phyloP scores from a whole-genome alignment of 2,113 vertebrate genomes.

The Phaethornis superciliosus region DNA sequence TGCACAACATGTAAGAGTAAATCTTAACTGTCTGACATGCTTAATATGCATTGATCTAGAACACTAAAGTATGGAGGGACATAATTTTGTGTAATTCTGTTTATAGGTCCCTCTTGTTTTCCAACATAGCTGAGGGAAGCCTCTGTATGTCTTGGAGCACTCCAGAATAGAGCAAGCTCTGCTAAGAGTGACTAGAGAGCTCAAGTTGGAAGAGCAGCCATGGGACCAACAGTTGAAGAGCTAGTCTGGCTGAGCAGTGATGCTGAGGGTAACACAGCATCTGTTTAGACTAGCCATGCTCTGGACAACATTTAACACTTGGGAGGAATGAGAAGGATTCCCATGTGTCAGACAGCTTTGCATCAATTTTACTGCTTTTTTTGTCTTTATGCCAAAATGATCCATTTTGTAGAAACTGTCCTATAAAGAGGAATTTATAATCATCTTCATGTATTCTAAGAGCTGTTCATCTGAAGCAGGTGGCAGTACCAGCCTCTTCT shows the following conservation, averaged over 20 bases:
- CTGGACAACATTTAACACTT: conserved; percentile 27
- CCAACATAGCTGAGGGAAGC: background rate
- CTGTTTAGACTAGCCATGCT: conserved; percentile 4
- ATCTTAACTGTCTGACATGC: conserved; percentile 1
- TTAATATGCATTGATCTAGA: conserved; percentile 34
- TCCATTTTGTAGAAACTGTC: conserved; percentile 39
- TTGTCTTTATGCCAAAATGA: conserved; percentile 20
- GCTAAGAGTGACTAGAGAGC: background rate
- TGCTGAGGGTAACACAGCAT: background rate
- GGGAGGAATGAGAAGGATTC: conserved; percentile 23
- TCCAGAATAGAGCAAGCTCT: background rate
- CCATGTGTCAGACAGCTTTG: conserved; percentile 33
- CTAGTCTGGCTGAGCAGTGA: background rate
- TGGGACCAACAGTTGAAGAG: conserved; percentile 44
- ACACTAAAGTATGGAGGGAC: conserved; percentile 52
- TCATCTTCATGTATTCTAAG: background rate
- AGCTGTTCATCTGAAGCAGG: conserved; percentile 24
- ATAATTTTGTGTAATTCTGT: background rate
- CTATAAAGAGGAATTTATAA: conserved; percentile 14
- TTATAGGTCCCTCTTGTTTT: background rate
- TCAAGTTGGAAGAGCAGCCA: background rate
- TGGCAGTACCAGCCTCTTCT: background rate
- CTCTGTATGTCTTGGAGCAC: conserved; percentile 5
- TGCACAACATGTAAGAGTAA: conserved; percentile 44
- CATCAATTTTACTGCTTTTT: background rate